Conservation (phyloP, 30 jellyfish, hydroid and myxozoan species). For the Sanderia malayensis region DNA sequence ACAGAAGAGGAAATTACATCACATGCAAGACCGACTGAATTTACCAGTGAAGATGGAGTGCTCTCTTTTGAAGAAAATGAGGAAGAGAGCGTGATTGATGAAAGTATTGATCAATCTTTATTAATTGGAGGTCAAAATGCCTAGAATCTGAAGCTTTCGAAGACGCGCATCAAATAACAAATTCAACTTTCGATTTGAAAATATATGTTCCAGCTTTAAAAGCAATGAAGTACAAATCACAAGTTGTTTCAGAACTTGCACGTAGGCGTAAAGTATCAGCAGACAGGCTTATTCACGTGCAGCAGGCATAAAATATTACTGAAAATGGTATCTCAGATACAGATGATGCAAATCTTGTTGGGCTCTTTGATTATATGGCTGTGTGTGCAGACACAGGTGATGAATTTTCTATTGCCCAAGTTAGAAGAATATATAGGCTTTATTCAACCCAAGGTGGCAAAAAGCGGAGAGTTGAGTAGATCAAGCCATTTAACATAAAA, state of each 20-base stretch:
- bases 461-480: constrained; percentile 20
- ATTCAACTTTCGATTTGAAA: constrained; percentile 7
- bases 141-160: neutral
- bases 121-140: constrained; percentile 9
- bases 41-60: constrained; percentile 13
- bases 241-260: constrained; percentile 27
- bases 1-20: constrained; percentile 13
- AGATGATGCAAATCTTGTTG: neutral
- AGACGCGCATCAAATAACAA: constrained; percentile 15
- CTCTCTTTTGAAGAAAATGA: constrained; percentile 1
- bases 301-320: constrained; percentile 1
- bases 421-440: neutral
- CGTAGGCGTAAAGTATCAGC: constrained; percentile 11
- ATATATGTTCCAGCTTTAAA: constrained; percentile 30
- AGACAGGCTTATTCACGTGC: constrained; percentile 10
- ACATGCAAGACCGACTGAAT: neutral
- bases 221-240: constrained; percentile 12
- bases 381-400: constrained; percentile 13
- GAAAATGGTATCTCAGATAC: neutral
- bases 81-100: constrained; percentile 6
- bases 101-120: constrained; percentile 12
- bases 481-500: constrained; percentile 20
- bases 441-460: constrained; percentile 8
- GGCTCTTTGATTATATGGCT: constrained; percentile 10
- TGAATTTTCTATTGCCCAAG: constrained; percentile 12